phyloP scores from a whole-genome alignment of 2,888 invertebrate species.

The Macrosiphum euphorbiae region DNA sequence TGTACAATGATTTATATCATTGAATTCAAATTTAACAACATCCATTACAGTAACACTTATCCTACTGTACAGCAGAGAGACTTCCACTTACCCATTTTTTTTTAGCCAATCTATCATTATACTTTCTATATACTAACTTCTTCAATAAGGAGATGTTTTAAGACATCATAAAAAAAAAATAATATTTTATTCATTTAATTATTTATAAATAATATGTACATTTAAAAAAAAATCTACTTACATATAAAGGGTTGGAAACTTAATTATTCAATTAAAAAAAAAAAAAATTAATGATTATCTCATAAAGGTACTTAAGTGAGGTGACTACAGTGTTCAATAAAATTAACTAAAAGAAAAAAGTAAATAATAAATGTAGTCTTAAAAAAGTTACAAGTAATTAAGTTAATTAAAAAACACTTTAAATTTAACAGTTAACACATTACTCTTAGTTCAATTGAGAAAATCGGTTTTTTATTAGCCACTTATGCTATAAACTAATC shows the following conservation, averaged over 20 bases:
- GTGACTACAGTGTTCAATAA: constrained; percentile 3
- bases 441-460: neutral
- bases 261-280: neutral
- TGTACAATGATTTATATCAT: too few species aligned
- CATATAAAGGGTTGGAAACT: neutral
- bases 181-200: neutral
- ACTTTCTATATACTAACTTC: neutral
- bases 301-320: neutral
- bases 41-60: too few species aligned
- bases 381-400: constrained; percentile 2
- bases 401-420: constrained; percentile 29
- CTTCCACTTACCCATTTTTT: too few species aligned
- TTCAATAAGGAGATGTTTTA: neutral
- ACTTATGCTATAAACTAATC: constrained; percentile 55
- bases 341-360: neutral
- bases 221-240: neutral
- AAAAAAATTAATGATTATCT: neutral
- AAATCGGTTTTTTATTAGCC: constrained; percentile 29
- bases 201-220: constrained; percentile 45
- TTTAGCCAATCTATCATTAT: neutral
- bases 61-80: too few species aligned
- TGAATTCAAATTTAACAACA: too few species aligned
- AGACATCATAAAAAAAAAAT: neutral
- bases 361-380: constrained; percentile 22
- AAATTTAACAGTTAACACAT: constrained; percentile 36